phyloP scores from a whole-genome alignment of 2,113 vertebrate species.

The Pimephales promelas region DNA sequence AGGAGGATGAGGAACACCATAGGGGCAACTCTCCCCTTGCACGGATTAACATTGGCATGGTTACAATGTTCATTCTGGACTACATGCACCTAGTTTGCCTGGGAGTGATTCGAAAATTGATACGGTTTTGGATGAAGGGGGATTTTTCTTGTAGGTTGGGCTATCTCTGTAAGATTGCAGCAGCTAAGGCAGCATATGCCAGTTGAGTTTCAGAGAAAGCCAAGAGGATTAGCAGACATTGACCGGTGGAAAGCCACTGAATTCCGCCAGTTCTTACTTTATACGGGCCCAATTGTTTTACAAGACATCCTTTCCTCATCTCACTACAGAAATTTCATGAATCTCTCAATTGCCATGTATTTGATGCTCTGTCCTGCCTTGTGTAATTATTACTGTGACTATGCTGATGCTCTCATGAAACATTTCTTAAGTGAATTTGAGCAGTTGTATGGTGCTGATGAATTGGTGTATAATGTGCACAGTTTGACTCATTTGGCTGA shows the following conservation, averaged over 20 bases:
- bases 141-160: slow-evolving; percentile 23
- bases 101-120: too few relatives aligned
- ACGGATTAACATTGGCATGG: too few relatives aligned
- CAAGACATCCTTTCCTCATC: slow-evolving; percentile 24
- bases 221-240: slow-evolving; percentile 2
- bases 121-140: too few relatives aligned
- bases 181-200: neutral
- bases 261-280: slow-evolving; percentile 8
- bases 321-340: slow-evolving; percentile 27
- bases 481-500: slow-evolving; percentile 28
- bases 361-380: too few relatives aligned
- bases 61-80: slow-evolving; percentile 8
- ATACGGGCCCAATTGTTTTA: slow-evolving; percentile 1
- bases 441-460: slow-evolving; percentile 22
- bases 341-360: slow-evolving; percentile 26
- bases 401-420: neutral
- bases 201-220: slow-evolving; percentile 20
- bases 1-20: too few relatives aligned
- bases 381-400: too few relatives aligned
- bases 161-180: slow-evolving; percentile 13
- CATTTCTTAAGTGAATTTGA: neutral
- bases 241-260: slow-evolving; percentile 28
- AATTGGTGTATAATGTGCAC: slow-evolving; percentile 33
- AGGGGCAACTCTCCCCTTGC: too few relatives aligned
- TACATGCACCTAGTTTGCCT: slow-evolving; percentile 37